These are phyloP conservation scores for Tragopan temminckii DNA, from an alignment of 2,797 vertebrate genomes.

Conservation along the genomic window DNA sequence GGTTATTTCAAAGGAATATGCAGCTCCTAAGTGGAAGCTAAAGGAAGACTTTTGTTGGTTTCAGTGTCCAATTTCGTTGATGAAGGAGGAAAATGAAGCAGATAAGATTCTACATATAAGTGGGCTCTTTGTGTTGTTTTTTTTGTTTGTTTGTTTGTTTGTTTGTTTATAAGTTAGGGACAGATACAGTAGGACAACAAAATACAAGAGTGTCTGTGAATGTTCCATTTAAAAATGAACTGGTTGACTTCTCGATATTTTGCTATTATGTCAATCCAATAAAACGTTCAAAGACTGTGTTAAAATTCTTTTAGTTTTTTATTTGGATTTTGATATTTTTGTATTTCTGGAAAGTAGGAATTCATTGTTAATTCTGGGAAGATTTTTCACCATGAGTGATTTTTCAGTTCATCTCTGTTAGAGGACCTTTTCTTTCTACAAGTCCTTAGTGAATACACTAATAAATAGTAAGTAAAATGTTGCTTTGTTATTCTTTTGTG, in stretches of 20 bases:
- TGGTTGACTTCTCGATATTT: not conserved
- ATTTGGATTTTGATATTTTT: not conserved
- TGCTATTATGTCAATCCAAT: not conserved
- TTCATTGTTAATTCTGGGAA: not conserved
- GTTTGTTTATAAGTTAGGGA: not conserved
- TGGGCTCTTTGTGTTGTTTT: accelerated
- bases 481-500: not conserved
- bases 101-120: not conserved
- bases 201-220: not conserved
- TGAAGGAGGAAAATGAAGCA: not conserved
- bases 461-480: not conserved
- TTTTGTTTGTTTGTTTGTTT: too few relatives aligned
- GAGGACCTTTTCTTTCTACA: not conserved
- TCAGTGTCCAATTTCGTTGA: not conserved
- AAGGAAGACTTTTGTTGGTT: not conserved
- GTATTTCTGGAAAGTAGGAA: not conserved
- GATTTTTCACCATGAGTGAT: not conserved
- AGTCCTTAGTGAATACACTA: not conserved
- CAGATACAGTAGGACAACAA: not conserved
- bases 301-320: not conserved
- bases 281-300: not conserved
- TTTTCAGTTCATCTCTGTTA: not conserved
- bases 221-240: not conserved
- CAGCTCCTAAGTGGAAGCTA: not conserved
- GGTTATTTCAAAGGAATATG: not conserved